A percentile compares a stretch with the other conserved stretches of the same genome.
Evolutionary conservation across 2,113 vertebrate genomes (phyloP).

Genomic region (Podocnemis expansa): DNA sequence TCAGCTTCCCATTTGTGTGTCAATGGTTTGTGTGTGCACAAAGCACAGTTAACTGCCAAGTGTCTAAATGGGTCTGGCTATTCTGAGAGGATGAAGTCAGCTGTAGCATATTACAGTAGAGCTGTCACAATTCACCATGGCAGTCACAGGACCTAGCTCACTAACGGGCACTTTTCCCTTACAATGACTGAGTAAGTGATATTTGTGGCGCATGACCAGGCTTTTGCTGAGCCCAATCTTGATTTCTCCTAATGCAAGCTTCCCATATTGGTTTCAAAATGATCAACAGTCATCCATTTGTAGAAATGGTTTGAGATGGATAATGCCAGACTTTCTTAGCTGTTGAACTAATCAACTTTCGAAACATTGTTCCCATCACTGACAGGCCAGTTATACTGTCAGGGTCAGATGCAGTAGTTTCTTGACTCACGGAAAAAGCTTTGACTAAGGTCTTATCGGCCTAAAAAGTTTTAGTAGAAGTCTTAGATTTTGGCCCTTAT

Average conservation of each 20-base stretch:
- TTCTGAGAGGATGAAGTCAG: neutral
- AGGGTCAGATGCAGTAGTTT: neutral
- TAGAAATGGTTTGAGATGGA: neutral
- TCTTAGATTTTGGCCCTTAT: neutral
- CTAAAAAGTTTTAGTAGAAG: neutral
- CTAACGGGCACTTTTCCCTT: neutral
- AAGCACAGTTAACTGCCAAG: neutral
- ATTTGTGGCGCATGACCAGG: neutral
- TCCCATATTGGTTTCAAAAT: neutral
- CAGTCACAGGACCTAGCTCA: neutral
- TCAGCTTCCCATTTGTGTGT: neutral
- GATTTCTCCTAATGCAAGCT: neutral
- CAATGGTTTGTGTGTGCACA: neutral
- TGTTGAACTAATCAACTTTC: neutral
- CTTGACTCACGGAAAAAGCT: neutral
- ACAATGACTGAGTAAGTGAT: neutral
- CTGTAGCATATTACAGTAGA: too few relatives aligned
- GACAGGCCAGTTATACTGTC: neutral
- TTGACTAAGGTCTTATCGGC: neutral
- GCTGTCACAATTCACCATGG: too few relatives aligned
- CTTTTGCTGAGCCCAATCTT: neutral
- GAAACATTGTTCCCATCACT: neutral
- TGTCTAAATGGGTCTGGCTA: neutral
- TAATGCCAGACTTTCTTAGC: neutral
- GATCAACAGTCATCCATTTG: neutral